Percentiles rank a stretch among this genome's conserved stretches.
Conservation (phyloP, 1,140 invertebrate genomes). For the Spodoptera frugiperda region DNA sequence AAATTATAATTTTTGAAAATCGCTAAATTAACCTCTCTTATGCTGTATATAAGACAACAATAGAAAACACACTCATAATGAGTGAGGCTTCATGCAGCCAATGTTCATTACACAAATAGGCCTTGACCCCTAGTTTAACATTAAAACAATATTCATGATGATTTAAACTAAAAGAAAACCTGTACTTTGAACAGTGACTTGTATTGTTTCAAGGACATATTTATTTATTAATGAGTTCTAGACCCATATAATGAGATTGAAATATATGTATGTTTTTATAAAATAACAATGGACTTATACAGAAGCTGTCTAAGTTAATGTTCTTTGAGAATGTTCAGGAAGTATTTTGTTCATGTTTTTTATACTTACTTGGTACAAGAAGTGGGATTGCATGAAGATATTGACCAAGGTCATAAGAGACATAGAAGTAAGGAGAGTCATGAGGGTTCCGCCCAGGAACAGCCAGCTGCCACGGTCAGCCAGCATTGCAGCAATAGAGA, state of each 20-base stretch:
- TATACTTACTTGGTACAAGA: constrained; percentile 92
- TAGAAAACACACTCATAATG: no score
- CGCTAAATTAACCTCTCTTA: no score
- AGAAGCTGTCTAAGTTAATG: neutral
- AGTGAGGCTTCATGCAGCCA: neutral
- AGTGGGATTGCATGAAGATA: constrained; percentile 93
- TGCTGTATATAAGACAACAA: no score
- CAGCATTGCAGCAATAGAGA: constrained; percentile 94
- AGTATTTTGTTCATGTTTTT: neutral
- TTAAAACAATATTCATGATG: neutral
- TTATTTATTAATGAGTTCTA: no score
- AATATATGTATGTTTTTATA: neutral
- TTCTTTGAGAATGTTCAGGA: neutral
- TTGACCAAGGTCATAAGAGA: constrained; percentile 93
- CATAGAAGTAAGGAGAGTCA: constrained; percentile 93
- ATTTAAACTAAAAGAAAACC: neutral
- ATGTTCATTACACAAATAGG: no score
- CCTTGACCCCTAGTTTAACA: neutral
- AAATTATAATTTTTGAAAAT: no score
- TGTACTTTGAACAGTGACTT: constrained; percentile 22
- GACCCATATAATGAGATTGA: no score
- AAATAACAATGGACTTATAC: neutral
- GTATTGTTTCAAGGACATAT: neutral
- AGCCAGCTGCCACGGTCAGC: constrained; percentile 95
- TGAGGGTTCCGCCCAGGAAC: constrained; percentile 93